These are phyloP conservation scores for Hydropsyche betteni DNA, from an alignment of 2,888 invertebrate genomes.

Conservation along the genomic window DNA sequence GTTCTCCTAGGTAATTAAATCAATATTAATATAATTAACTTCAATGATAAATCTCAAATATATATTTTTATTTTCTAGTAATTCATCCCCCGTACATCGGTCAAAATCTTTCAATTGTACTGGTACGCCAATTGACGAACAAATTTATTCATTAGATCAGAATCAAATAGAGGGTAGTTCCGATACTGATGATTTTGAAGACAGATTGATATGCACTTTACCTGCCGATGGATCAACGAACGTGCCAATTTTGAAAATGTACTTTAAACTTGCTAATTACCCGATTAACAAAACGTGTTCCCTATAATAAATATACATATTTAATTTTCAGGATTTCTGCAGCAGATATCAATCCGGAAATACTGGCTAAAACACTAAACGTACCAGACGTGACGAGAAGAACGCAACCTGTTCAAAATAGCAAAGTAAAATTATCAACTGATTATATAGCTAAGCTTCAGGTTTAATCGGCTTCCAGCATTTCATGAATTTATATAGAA, in stretches of 20 bases:
- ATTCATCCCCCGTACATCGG: conserved; percentile 65
- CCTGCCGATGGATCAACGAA: conserved; percentile 36
- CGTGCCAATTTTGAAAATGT: conserved; percentile 43
- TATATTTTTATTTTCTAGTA: conserved; percentile 56
- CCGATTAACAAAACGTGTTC: not conserved
- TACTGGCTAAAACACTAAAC: conserved; percentile 1
- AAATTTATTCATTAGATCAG: conserved; percentile 49
- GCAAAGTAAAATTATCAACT: conserved; percentile 52
- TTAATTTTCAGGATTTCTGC: conserved; percentile 29
- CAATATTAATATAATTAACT: not conserved
- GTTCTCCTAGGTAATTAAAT: conserved; percentile 34
- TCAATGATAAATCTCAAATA: not conserved
- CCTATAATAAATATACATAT: not conserved
- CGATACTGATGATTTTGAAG: conserved; percentile 44
- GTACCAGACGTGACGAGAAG: conserved; percentile 31
- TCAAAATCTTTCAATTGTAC: conserved; percentile 66
- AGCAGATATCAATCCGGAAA: conserved; percentile 15
- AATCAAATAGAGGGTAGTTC: conserved; percentile 35
- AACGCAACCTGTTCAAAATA: conserved; percentile 24
- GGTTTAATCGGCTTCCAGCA: conserved; percentile 53
- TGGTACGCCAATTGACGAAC: conserved; percentile 59
- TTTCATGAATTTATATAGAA: not conserved
- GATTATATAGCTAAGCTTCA: conserved; percentile 61
- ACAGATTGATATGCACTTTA: conserved; percentile 42
- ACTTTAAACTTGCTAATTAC: not conserved